Evolutionary conservation across 2,113 vertebrate species (phyloP).

Genomic region (Puntigrus tetrazona): DNA sequence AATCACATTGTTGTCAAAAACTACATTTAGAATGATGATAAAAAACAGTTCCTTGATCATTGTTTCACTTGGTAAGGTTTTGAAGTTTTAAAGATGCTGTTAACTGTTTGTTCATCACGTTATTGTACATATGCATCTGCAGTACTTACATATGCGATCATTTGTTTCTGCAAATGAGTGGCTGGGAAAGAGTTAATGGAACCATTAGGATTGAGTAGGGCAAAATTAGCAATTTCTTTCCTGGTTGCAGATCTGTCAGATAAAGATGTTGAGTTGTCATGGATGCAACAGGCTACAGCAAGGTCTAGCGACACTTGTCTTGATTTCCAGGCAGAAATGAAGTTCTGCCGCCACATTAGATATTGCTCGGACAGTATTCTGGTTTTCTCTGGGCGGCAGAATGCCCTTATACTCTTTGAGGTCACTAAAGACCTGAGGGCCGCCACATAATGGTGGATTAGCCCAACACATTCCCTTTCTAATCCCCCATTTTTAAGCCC

Average conservation of each 20-base stretch:
- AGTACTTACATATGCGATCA: too few relatives aligned
- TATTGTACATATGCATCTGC: too few relatives aligned
- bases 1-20: too few relatives aligned
- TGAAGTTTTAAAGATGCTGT: too few relatives aligned
- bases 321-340: constrained; percentile 52
- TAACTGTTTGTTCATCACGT: too few relatives aligned
- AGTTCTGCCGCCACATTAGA: neutral
- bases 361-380: neutral
- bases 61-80: too few relatives aligned
- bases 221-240: neutral
- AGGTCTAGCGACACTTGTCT: constrained; percentile 31
- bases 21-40: too few relatives aligned
- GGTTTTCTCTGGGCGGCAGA: constrained; percentile 58
- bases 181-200: neutral
- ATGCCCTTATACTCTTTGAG: constrained; percentile 64
- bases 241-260: constrained; percentile 61
- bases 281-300: constrained; percentile 49
- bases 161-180: neutral
- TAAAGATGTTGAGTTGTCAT: constrained; percentile 67
- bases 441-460: constrained; percentile 68
- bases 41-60: too few relatives aligned
- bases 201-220: neutral
- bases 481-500: constrained; percentile 62
- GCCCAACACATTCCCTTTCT: constrained; percentile 67
- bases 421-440: constrained; percentile 59